Conservation (phyloP, 2,113 vertebrate species). For the Blennius ocellaris region DNA sequence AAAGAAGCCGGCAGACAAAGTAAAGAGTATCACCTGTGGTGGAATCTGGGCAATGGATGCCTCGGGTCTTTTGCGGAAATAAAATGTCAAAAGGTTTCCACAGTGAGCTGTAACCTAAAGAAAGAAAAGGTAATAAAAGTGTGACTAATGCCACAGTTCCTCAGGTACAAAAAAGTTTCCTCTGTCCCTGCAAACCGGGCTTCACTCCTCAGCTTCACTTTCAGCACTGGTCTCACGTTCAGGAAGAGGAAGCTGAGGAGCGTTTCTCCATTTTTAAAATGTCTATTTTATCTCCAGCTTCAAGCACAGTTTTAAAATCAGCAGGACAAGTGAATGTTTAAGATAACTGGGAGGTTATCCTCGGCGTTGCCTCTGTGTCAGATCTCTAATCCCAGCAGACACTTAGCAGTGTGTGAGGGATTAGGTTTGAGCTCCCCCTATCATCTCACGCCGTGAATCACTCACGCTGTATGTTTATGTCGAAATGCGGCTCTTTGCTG, state of each 20-base stretch:
- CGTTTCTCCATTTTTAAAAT: slow-evolving; percentile 34
- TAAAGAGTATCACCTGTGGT: slow-evolving; percentile 28
- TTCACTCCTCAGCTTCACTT: background rate
- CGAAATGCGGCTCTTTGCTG: slow-evolving; percentile 13
- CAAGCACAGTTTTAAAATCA: slow-evolving; percentile 31
- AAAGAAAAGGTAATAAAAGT: slow-evolving; percentile 59
- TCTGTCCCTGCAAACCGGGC: slow-evolving; percentile 19
- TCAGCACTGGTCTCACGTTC: slow-evolving; percentile 23
- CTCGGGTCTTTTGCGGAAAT: slow-evolving; percentile 31
- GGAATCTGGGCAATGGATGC: slow-evolving; percentile 8
- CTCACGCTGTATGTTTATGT: slow-evolving; percentile 25
- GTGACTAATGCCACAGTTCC: slow-evolving; percentile 54
- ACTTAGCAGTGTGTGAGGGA: slow-evolving; percentile 52
- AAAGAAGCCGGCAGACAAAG: background rate
- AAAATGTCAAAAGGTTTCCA: slow-evolving; percentile 54
- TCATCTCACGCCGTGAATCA: slow-evolving; percentile 61
- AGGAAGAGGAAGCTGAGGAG: slow-evolving; percentile 34
- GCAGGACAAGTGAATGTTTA: slow-evolving; percentile 38
- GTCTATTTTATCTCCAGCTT: slow-evolving; percentile 6
- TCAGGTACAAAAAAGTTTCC: slow-evolving; percentile 20
- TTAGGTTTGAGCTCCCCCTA: slow-evolving; percentile 72
- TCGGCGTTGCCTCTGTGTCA: background rate
- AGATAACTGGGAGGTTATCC: slow-evolving; percentile 27
- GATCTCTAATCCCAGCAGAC: slow-evolving; percentile 36
- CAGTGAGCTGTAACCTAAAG: slow-evolving; percentile 26